Evolutionary conservation across 2,797 vertebrate species (phyloP).

Genomic region (Dermochelys coriacea): DNA sequence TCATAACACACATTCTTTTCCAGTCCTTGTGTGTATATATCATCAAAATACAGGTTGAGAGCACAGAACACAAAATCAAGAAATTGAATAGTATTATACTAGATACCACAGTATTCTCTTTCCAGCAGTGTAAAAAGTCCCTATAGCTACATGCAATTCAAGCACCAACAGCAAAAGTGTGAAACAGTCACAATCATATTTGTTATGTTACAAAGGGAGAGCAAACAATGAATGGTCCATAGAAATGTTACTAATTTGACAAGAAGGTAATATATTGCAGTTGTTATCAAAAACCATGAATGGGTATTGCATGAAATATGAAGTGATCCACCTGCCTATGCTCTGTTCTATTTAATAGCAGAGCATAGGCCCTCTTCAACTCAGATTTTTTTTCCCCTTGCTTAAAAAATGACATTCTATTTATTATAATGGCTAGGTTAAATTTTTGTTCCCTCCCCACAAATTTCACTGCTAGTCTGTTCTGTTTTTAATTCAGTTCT

Average conservation of each 20-base stretch:
- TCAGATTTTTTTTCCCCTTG: too few species aligned
- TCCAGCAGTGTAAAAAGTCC: background rate
- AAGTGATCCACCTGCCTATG: constrained; percentile 25
- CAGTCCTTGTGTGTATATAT: background rate
- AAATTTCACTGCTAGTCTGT: background rate
- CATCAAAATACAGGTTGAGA: background rate
- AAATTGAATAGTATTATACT: background rate
- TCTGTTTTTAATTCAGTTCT: constrained; percentile 29
- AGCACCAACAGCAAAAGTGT: background rate
- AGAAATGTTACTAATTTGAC: background rate
- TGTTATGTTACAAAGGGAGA: background rate
- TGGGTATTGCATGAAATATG: constrained; percentile 23
- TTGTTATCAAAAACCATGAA: background rate
- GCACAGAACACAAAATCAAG: background rate
- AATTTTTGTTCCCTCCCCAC: background rate
- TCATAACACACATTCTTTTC: background rate
- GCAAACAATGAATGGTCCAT: background rate
- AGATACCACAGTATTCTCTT: background rate
- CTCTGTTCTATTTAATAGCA: constrained; percentile 22
- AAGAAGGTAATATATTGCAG: background rate
- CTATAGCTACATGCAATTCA: background rate
- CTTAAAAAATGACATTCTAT: too few species aligned
- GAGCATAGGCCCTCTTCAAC: background rate
- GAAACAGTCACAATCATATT: background rate
- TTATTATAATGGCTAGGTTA: background rate